Conservation (phyloP, 2,797 vertebrate genomes). For the Pristis pectinata region DNA sequence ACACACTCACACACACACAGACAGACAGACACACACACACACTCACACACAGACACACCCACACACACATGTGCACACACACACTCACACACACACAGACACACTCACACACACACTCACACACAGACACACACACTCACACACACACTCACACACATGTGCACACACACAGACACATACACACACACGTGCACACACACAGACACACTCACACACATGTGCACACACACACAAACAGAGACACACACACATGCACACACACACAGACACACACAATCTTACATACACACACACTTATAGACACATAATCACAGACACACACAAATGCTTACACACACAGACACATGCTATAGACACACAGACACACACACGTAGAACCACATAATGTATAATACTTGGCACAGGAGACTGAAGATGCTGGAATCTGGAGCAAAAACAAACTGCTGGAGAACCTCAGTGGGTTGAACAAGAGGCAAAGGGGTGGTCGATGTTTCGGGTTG, state of each 20-base stretch:
- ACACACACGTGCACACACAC: neutral
- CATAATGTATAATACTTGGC: neutral
- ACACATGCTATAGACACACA: too few relatives aligned
- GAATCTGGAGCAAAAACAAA: too few relatives aligned
- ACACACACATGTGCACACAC: neutral
- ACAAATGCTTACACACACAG: neutral
- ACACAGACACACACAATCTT: neutral
- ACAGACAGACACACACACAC: neutral
- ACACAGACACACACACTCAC: too few relatives aligned
- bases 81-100: too few relatives aligned
- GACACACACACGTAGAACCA: neutral
- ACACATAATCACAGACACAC: neutral
- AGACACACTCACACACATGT: neutral
- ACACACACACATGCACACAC: neutral
- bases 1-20: neutral
- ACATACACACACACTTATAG: neutral
- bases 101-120: too few relatives aligned
- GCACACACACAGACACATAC: neutral
- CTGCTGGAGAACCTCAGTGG: too few relatives aligned
- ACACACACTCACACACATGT: neutral
- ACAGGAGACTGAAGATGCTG: too few relatives aligned
- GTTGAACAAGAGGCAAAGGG: too few relatives aligned
- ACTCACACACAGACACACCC: neutral
- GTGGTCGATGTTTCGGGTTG: too few relatives aligned
- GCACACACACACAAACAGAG: too few relatives aligned